Evolutionary conservation across 2,888 invertebrate genomes (phyloP), one percentile per base, ranked within the genome.

Genomic region (Ormyrus pomaceus): DNA sequence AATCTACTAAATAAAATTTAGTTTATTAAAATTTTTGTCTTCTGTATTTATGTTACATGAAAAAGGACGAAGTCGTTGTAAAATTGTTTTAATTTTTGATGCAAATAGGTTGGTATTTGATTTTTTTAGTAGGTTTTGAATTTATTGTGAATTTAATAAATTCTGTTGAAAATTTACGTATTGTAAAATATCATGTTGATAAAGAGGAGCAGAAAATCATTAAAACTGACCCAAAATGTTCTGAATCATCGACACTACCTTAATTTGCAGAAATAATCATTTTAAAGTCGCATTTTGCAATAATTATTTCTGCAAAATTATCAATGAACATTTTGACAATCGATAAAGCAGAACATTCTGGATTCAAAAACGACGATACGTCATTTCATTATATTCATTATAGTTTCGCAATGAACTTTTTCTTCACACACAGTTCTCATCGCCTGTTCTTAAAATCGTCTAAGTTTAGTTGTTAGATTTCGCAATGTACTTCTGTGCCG

Each of bases 401-500:
- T 13, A 79, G 61, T 53, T 62, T 69, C 19, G 10, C 8, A 19
- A 51, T 61, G 66, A 13, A 53, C 9, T 59, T 4, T 73, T 73
- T 73, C n/a, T 59, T 65, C 46, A 55, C 19, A 69, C 9, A 51
- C 65, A 77, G 9, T 10, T 11, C 9, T 69, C 53, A 34, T 70
- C 64, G 11, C 51, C 74, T 65, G 48, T 6, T 74, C 74, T 70
- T 79, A n/a, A n/a, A 13, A 65, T 65, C 19, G 61, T 11, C 64
- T 65, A 71, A 71, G 64, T 46, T 48, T 79, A 62, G 34, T 68
- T 69, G 13, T 62, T 19, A 65, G 64, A 65, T 75, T 71, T 78
- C 13, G 71, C 55, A 61, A 58, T 78, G 70, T 78, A 75, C 65
- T 71, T 81, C 50, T 74, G 65, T 64, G 65, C 50, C 50, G 59